Conservation (phyloP, 2,113 vertebrate species). For the Zosterops borbonicus region DNA sequence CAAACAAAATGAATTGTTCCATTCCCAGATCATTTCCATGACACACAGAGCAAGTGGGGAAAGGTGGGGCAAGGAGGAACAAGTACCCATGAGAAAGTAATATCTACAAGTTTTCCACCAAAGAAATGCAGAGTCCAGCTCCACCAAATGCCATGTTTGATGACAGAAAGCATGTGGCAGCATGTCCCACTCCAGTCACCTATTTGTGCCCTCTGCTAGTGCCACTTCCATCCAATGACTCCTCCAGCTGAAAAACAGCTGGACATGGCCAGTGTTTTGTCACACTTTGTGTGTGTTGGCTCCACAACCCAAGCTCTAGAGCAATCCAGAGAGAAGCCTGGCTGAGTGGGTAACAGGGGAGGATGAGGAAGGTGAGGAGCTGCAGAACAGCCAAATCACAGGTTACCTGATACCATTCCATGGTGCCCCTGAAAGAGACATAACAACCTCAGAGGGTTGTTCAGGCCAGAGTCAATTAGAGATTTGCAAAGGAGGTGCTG, state of each 20-base stretch:
- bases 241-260: background rate
- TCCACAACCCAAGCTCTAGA: background rate
- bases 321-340: background rate
- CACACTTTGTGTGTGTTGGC: background rate
- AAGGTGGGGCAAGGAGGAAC: background rate
- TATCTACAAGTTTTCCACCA: background rate
- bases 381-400: background rate
- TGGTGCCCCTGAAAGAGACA: background rate
- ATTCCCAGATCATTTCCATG: background rate
- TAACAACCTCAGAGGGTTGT: background rate
- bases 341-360: background rate
- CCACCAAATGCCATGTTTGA: background rate
- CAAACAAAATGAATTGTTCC: background rate
- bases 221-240: background rate
- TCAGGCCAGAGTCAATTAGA: background rate
- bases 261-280: background rate
- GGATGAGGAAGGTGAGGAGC: background rate
- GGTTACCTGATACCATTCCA: background rate
- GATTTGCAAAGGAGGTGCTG: background rate
- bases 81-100: background rate
- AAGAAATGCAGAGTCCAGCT: background rate
- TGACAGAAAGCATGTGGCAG: background rate
- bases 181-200: background rate
- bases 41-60: background rate
- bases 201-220: background rate